phyloP scores from a whole-genome alignment of 1,140 invertebrate genomes.

The Drosophila oshimai region DNA sequence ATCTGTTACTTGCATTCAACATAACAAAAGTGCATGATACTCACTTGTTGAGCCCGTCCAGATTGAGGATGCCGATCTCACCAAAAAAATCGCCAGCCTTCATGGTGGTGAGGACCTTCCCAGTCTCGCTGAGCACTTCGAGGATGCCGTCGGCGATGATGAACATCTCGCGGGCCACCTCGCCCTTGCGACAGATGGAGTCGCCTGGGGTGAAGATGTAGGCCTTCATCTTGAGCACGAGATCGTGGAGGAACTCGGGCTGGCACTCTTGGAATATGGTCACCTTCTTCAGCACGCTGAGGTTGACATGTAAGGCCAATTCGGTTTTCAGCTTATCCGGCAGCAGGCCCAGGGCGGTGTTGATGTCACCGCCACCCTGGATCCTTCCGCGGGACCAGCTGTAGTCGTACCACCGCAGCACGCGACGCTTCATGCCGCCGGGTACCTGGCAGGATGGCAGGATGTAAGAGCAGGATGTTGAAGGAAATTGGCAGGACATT shows the following conservation, averaged over 20 bases:
- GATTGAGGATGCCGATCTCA: slow-evolving; percentile 97
- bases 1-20: background rate
- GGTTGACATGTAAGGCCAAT: slow-evolving; percentile 96
- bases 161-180: slow-evolving; percentile 98
- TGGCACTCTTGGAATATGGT: slow-evolving; percentile 93
- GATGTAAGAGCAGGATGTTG: too few species aligned
- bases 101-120: slow-evolving; percentile 96
- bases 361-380: slow-evolving; percentile 97
- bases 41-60: slow-evolving; percentile 97
- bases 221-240: slow-evolving; percentile 98
- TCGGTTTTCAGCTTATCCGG: slow-evolving; percentile 99
- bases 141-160: slow-evolving; percentile 98
- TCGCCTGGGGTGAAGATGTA: slow-evolving; percentile 99
- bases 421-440: slow-evolving; percentile 95
- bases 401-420: slow-evolving; percentile 98
- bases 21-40: background rate
- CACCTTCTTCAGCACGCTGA: slow-evolving; percentile 97
- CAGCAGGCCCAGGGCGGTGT: slow-evolving; percentile 94
- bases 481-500: background rate
- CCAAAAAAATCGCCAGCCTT: slow-evolving; percentile 99
- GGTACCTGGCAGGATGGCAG: slow-evolving; percentile 87
- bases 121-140: slow-evolving; percentile 97
- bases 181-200: slow-evolving; percentile 95
- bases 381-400: slow-evolving; percentile 98
- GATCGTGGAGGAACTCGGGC: slow-evolving; percentile 97